phyloP scores from a whole-genome alignment of 2,888 invertebrate species.

The Seladonia tumulorum region DNA sequence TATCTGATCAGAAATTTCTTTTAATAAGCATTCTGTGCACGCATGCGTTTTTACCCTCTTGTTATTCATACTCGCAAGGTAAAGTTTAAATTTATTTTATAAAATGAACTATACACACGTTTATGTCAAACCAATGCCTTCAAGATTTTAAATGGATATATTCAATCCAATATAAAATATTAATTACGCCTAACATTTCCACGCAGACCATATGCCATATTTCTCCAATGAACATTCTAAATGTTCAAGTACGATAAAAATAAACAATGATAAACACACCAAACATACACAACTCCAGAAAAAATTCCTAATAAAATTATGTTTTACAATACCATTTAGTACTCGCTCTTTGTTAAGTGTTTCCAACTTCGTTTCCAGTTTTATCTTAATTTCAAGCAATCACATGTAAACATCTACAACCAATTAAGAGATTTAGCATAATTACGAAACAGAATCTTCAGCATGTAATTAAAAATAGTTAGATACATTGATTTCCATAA shows the following conservation, averaged over 20 bases:
- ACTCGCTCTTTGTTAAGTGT: not conserved
- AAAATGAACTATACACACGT: no score
- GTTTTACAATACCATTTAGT: not conserved
- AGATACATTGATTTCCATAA: not conserved
- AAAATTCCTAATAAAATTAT: not conserved
- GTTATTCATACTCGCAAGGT: not conserved
- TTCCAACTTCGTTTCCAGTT: not conserved
- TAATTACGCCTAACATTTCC: no score
- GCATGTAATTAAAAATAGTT: not conserved
- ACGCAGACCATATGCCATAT: no score
- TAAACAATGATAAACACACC: not conserved
- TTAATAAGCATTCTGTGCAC: not conserved
- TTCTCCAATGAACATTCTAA: no score
- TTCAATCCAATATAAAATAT: no score
- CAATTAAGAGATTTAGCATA: not conserved
- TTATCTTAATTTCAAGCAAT: not conserved
- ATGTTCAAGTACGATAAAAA: not conserved
- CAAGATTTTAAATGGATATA: no score
- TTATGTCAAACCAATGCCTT: no score
- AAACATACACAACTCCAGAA: no score
- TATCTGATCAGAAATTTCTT: not conserved
- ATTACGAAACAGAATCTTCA: not conserved
- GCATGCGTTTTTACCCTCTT: not conserved
- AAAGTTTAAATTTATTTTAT: no score
- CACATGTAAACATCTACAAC: not conserved